Conservation (phyloP, 1,140 invertebrate species). For the Nasonia longicornis region DNA sequence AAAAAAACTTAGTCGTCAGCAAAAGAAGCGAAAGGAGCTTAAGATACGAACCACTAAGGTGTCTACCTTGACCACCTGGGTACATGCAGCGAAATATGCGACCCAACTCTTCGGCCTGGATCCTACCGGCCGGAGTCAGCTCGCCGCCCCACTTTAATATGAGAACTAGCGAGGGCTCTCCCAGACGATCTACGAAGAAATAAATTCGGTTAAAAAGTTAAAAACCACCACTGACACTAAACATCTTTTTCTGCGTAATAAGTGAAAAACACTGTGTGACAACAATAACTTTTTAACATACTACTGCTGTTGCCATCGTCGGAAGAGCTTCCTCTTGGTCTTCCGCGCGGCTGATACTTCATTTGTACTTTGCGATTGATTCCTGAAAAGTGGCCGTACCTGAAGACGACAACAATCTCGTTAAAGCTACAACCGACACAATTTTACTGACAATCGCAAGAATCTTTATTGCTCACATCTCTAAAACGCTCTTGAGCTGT, state of each 20-base stretch:
- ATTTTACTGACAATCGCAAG: conserved; percentile 19
- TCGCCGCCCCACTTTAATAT: conserved; percentile 99
- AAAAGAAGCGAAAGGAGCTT: conserved; percentile 67
- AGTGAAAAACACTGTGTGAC: background rate
- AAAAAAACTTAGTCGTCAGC: conserved; percentile 52
- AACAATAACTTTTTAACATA: conserved; percentile 48
- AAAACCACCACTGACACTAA: background rate
- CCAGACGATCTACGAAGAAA: conserved; percentile 75
- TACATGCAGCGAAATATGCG: conserved; percentile 99
- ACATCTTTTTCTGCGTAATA: background rate
- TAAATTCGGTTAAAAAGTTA: background rate
- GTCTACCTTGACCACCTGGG: conserved; percentile 88
- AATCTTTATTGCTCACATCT: conserved; percentile 83
- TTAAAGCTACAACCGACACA: conserved; percentile 49
- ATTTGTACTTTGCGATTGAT: conserved; percentile 99
- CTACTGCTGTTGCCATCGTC: conserved; percentile 86
- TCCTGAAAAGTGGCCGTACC: conserved; percentile 99
- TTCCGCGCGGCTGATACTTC: conserved; percentile 97
- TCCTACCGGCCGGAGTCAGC: conserved; percentile 95
- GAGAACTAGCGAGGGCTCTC: conserved; percentile 90
- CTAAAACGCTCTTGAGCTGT: conserved; percentile 97
- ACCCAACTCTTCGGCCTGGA: conserved; percentile 97
- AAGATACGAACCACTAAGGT: conserved; percentile 78
- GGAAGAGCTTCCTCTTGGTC: conserved; percentile 91
- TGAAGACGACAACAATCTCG: conserved; percentile 63